These are phyloP conservation scores for Telmatochromis bifrenatus DNA, from an alignment of 2,113 vertebrate species.

Conservation along the genomic window DNA sequence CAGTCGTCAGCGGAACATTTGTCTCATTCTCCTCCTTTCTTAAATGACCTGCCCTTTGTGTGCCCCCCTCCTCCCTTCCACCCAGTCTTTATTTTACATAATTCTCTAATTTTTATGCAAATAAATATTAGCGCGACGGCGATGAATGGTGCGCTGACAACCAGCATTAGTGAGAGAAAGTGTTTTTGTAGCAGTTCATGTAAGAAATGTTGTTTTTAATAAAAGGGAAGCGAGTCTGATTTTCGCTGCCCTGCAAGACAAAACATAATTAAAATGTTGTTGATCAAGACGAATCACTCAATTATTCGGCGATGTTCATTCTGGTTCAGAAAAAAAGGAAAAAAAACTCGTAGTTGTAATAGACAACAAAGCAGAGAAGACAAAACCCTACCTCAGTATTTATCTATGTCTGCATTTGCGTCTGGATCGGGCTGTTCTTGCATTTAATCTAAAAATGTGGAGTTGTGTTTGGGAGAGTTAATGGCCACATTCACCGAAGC, in stretches of 20 bases:
- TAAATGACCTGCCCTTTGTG: neutral
- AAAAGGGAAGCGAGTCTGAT: neutral
- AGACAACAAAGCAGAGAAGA: neutral
- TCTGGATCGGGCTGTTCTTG: neutral
- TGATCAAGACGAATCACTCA: slow-evolving; percentile 17
- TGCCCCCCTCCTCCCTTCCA: neutral
- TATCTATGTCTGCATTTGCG: neutral
- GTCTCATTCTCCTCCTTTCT: neutral
- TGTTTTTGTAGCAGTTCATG: neutral
- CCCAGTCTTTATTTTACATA: neutral
- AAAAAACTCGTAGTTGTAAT: neutral
- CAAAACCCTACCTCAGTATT: neutral
- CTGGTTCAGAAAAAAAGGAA: neutral
- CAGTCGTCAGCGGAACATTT: neutral
- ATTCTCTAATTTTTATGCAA: neutral
- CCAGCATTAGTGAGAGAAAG: neutral
- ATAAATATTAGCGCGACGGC: neutral
- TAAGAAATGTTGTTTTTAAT: neutral
- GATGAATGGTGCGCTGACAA: neutral
- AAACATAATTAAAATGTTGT: neutral
- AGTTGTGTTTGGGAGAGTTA: neutral
- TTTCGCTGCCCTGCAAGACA: neutral
- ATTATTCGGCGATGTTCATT: neutral
- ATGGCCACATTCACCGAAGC: neutral
- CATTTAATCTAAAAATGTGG: neutral